A percentile compares a stretch with the other conserved stretches of the same genome.
phyloP scores from a whole-genome alignment of 2,113 vertebrate species.

The Chiloscyllium plagiosum region DNA sequence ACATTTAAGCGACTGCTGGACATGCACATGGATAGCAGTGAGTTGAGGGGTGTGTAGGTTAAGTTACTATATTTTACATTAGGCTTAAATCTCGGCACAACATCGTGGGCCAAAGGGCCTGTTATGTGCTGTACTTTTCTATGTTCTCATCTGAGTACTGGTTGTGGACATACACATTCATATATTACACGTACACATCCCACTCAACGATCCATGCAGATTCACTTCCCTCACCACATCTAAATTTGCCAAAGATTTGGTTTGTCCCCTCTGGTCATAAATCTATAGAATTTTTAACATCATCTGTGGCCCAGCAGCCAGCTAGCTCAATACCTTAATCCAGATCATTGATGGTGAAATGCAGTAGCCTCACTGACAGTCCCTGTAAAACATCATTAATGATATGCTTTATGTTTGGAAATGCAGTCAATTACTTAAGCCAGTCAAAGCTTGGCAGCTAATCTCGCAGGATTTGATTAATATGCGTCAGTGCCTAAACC shows the following conservation, averaged over 20 bases:
- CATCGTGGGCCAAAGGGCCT: too few relatives aligned
- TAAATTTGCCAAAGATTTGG: background rate
- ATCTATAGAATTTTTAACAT: background rate
- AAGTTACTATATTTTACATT: too few relatives aligned
- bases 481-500: background rate
- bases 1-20: too few relatives aligned
- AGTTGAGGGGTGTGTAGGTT: too few relatives aligned
- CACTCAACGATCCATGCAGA: background rate
- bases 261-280: background rate
- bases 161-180: background rate
- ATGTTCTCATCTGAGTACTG: background rate
- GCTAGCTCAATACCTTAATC: background rate
- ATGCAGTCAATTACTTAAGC: background rate
- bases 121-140: too few relatives aligned
- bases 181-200: background rate
- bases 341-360: background rate
- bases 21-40: too few relatives aligned
- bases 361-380: background rate
- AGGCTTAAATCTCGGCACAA: too few relatives aligned
- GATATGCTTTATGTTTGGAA: background rate
- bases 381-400: background rate
- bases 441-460: background rate
- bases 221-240: background rate
- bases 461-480: background rate
- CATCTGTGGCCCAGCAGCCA: background rate